These are phyloP conservation scores for Vultur gryphus DNA, from an alignment of 2,797 vertebrate species.

Conservation along the genomic window DNA sequence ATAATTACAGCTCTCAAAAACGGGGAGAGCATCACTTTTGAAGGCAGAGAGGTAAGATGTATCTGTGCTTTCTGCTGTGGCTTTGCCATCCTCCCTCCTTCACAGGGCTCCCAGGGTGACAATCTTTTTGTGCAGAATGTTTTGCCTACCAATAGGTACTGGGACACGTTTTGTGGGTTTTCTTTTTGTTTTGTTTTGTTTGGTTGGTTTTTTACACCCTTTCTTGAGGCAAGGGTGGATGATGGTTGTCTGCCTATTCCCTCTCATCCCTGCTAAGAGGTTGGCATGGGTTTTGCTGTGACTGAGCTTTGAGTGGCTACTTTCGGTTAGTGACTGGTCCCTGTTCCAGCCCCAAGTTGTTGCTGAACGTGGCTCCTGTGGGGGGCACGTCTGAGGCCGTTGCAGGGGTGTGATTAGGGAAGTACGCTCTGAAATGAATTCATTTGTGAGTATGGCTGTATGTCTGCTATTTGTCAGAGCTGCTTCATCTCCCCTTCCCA, in stretches of 20 bases:
- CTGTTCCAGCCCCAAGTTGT: neutral
- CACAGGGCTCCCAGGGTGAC: neutral
- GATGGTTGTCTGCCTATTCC: neutral
- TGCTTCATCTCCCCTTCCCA: neutral
- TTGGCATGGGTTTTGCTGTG: neutral
- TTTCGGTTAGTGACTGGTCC: neutral
- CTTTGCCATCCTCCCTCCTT: neutral
- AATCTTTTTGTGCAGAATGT: neutral
- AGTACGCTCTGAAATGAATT: neutral
- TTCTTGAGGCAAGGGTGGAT: neutral
- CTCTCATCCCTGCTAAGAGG: neutral
- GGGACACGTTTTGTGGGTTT: neutral
- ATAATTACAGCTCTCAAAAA: slow-evolving; percentile 85
- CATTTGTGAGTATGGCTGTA: neutral
- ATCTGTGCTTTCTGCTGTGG: neutral
- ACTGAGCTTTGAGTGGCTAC: neutral
- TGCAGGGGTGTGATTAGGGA: neutral
- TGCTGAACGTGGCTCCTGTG: neutral
- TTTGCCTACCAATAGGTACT: rapidly evolving
- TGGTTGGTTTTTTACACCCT: neutral
- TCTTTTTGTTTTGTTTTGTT: neutral
- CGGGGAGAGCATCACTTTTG: slow-evolving; percentile 78
- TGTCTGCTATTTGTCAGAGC: neutral
- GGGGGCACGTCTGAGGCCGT: neutral
- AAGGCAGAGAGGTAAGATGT: slow-evolving; percentile 85